Evolutionary conservation across 2,888 invertebrate species (phyloP), one percentile per base, ranked within the genome.

Genomic region (Automeris io): DNA sequence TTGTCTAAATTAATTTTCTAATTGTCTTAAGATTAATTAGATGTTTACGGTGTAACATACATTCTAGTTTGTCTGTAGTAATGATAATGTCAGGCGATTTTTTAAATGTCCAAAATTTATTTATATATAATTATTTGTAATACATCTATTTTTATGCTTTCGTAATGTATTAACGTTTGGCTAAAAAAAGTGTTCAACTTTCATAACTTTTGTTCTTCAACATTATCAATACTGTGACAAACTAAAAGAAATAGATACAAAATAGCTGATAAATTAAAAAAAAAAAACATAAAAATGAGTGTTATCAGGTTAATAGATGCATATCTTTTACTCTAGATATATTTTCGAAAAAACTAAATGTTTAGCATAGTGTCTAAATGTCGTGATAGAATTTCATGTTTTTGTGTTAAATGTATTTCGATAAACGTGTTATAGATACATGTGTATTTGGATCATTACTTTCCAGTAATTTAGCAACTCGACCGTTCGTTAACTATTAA

Each of bases 251-350:
- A 70, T 77, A 77, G 69, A 57, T 57, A 43, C 3, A 47, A 59
- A 66, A 74, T 79, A 80, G 76, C 71, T 70, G 67, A 71, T 65
- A 60, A 53, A 49, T 48, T 49, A 51, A 59, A 54, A 49, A 54
- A 54, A 54, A 49, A 54, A 54, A 51, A 49, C 51, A 51, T 56
- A 54, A 59, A 53, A 64, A 61, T 65, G 57, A 74, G 71, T 78
- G 73, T 81, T 80, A 80, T 78, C 81, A 77, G 67, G 62, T 77
- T 73, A 71, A 80, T 85, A 85, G 85, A 83, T 77, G 85, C 85
- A 86, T 86, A 86, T 86, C 85, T 71, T 82, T 82, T 80, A 79
- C 77, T 80, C 75, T 86, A 86, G 82, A 70, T 65, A 72, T 82
- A 81, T 81, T 85, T 83, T 83, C 74, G 58, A 69, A 65, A 67